Evolutionary conservation across 2,113 vertebrate species (phyloP), one percentile per base, ranked within the genome.

Genomic region (Gila orcuttii): DNA sequence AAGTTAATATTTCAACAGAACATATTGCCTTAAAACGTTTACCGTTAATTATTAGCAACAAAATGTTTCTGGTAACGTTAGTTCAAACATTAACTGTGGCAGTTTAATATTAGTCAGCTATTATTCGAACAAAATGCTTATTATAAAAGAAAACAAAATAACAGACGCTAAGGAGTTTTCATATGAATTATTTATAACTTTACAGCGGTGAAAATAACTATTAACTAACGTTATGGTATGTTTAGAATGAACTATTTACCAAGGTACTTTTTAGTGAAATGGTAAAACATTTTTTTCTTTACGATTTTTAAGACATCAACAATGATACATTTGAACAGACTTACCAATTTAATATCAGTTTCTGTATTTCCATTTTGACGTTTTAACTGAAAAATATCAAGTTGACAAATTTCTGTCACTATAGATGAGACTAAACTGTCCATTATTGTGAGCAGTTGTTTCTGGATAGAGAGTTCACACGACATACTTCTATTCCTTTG

Each of bases 301-400:
- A 23, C 33, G 9, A 39, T 2, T 2, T 2, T 39, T 69, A 39
- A 39, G 10, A 71, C 4, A 39, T 23, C 1, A 69, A 11, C n/a
- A 15, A 42, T 2, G 23, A 73, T n/a, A 73, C 10, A 42, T 42
- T n/a, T 42, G 36, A n/a, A 12, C 10, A 10, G 12, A 42, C 69
- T 73, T 42, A 73, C 69, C 69, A 73, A 42, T 42, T 73, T 73
- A 42, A 73, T 42, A 73, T 73, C 69, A n/a, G 36, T n/a, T 5
- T 73, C 69, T 73, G 21, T 11, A 42, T 42, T 42, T 23, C 36
- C 69, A 42, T n/a, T 42, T 73, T 6, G 69, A 73, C 36, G 4
- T n/a, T 73, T 6, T 73, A 36, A 73, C 69, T 42, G 69, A 42
- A 73, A 73, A n/a, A 73, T n/a, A 73, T 73, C 69, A 39, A 73